phyloP scores from a whole-genome alignment of 2,888 invertebrate genomes.

The Ichneumoninae sp. region DNA sequence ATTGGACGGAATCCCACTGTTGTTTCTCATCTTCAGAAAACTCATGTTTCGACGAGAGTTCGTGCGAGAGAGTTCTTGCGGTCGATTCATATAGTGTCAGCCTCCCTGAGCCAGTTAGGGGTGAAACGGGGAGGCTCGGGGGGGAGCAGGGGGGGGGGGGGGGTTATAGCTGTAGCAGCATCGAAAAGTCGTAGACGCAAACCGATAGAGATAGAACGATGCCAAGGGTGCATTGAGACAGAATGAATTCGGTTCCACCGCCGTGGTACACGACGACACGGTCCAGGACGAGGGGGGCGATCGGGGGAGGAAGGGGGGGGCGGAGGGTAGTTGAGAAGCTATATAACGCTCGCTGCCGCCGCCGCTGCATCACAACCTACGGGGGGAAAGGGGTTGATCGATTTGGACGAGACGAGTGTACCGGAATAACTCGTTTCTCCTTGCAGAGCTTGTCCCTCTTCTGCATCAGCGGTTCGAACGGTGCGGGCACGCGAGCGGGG shows the following conservation, averaged over 20 bases:
- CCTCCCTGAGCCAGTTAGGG: background rate
- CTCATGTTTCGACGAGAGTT: conserved; percentile 12
- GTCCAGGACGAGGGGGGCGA: conserved; percentile 23
- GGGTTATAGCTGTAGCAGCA: background rate
- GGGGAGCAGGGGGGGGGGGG: background rate
- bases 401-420: conserved; percentile 68
- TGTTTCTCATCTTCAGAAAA: background rate
- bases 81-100: background rate
- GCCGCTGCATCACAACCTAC: conserved; percentile 58
- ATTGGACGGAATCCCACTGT: conserved; percentile 12
- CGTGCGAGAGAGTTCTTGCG: background rate
- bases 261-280: conserved; percentile 59
- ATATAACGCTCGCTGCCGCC: conserved; percentile 28
- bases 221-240: conserved; percentile 65
- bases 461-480: conserved; percentile 65
- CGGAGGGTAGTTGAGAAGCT: background rate
- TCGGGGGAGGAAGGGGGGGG: background rate
- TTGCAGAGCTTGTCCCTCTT: conserved; percentile 67
- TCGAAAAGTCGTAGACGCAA: conserved; percentile 27
- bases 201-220: conserved; percentile 36
- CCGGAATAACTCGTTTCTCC: conserved; percentile 69
- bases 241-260: conserved; percentile 62
- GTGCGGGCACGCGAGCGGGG: conserved; percentile 53
- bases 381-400: conserved; percentile 65
- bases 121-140: background rate